Conservation (phyloP, 2,113 vertebrate species). For the Sebastes schlegelii region DNA sequence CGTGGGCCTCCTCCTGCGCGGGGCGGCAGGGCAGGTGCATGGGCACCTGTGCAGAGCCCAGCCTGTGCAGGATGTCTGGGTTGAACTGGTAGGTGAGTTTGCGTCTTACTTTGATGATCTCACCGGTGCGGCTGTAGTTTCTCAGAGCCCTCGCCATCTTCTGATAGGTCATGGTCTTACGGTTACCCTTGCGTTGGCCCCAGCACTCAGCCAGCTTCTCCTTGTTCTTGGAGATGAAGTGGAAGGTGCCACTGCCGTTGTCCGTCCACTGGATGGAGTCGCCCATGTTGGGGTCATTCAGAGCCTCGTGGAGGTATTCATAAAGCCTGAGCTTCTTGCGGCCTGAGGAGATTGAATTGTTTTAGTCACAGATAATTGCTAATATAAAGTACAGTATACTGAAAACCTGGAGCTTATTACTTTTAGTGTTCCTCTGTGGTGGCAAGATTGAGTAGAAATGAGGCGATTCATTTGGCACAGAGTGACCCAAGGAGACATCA, state of each 20-base stretch:
- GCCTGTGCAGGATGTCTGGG: constrained; percentile 89
- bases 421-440: constrained; percentile 87
- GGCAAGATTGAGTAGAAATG: constrained; percentile 79
- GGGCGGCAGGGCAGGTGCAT: constrained; percentile 56
- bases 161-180: constrained; percentile 98
- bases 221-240: constrained; percentile 98
- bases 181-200: constrained; percentile 97
- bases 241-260: constrained; percentile 90
- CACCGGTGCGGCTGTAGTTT: constrained; percentile 96
- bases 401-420: constrained; percentile 65
- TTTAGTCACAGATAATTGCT: neutral
- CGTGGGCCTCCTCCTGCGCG: constrained; percentile 78
- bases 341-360: constrained; percentile 76
- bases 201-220: constrained; percentile 96
- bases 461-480: constrained; percentile 79
- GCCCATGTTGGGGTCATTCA: constrained; percentile 90
- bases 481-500: constrained; percentile 80
- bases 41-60: constrained; percentile 78
- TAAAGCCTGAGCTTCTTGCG: constrained; percentile 94
- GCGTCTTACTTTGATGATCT: constrained; percentile 94
- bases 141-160: constrained; percentile 98
- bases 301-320: constrained; percentile 93
- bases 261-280: constrained; percentile 98
- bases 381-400: neutral
- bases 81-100: constrained; percentile 98